These are phyloP conservation scores for Andricus curvator DNA, from an alignment of 2,888 invertebrate genomes.

Conservation along the genomic window DNA sequence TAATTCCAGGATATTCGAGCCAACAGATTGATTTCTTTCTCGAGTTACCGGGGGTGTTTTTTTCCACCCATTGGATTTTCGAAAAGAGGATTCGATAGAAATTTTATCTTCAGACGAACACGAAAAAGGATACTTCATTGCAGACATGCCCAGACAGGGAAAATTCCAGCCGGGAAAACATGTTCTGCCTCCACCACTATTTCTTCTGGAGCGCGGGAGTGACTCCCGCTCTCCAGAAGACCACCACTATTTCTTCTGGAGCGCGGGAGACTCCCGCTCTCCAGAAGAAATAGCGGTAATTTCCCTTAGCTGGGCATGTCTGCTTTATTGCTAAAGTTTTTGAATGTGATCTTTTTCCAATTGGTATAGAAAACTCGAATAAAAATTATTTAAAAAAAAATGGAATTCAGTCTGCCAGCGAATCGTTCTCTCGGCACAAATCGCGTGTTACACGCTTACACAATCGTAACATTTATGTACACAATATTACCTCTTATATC, in stretches of 20 bases:
- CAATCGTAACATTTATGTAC: constrained; percentile 51
- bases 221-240: no score
- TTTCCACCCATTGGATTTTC: neutral
- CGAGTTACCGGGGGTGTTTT: neutral
- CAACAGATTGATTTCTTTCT: neutral
- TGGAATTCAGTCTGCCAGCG: neutral
- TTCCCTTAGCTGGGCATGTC: no score
- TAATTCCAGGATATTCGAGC: neutral
- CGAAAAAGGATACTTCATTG: neutral
- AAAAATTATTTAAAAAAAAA: neutral
- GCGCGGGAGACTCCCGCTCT: no score
- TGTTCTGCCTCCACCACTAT: no score
- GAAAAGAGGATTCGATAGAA: neutral
- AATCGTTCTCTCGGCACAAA: constrained; percentile 23
- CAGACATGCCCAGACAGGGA: no score
- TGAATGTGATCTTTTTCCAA: neutral
- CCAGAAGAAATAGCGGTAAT: no score
- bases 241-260: no score
- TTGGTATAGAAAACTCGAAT: neutral
- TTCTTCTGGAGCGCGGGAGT: no score
- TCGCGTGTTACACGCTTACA: constrained; percentile 45
- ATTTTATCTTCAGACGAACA: neutral
- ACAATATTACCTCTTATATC: constrained; percentile 57
- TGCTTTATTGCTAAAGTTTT: neutral
- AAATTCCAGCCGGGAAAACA: no score